Evolutionary conservation across 2,888 invertebrate genomes (phyloP).

Genomic region (Patella ulyssiponensis): DNA sequence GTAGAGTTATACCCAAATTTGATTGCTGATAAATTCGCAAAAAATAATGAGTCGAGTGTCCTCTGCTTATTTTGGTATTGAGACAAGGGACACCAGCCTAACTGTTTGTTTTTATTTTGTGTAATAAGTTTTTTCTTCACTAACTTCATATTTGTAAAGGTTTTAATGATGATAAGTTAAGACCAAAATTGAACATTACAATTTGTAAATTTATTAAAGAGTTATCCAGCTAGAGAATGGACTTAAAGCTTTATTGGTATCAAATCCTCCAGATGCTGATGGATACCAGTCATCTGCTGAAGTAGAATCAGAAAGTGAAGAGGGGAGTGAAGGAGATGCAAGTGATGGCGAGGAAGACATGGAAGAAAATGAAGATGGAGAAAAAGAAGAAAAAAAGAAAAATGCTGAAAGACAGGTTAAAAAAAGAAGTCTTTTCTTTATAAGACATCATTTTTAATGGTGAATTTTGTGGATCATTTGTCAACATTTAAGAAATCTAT

Average conservation of each 20-base stretch:
- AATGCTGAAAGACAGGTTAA: slow-evolving; percentile 3
- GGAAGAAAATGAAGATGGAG: slow-evolving; percentile 14
- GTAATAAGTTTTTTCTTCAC: not conserved
- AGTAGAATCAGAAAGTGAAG: slow-evolving; percentile 13
- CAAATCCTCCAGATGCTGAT: slow-evolving; percentile 45
- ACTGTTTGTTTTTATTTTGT: not conserved
- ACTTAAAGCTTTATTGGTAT: slow-evolving; percentile 58
- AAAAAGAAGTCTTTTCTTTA: too few species aligned
- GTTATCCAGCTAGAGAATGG: slow-evolving; percentile 59
- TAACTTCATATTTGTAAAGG: not conserved
- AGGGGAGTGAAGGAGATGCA: slow-evolving; percentile 10
- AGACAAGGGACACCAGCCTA: not conserved
- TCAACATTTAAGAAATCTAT: too few species aligned
- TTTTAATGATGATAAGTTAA: not conserved
- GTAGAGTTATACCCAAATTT: too few species aligned
- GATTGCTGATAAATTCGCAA: too few species aligned
- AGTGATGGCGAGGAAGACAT: slow-evolving; percentile 6
- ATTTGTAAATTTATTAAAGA: slow-evolving; percentile 36
- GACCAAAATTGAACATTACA: not conserved
- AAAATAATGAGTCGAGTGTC: too few species aligned
- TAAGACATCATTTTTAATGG: too few species aligned
- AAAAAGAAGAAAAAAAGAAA: not conserved
- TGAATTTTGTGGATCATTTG: too few species aligned
- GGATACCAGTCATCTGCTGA: slow-evolving; percentile 29
- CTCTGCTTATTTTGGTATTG: too few species aligned